Conservation (phyloP, 2,113 vertebrate species). For the Aphyosemion australe region DNA sequence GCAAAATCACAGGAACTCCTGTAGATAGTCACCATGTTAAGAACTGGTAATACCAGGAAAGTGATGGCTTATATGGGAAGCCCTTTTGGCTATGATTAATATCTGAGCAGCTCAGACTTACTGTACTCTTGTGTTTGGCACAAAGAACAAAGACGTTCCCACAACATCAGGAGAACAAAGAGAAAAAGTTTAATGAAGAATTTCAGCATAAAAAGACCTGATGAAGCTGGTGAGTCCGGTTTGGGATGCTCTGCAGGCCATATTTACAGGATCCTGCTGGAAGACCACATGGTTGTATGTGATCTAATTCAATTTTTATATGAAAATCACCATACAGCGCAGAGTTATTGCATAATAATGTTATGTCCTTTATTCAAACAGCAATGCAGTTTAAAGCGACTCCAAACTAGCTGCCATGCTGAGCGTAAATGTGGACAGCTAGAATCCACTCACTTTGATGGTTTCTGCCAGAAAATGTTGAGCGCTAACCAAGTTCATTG, state of each 20-base stretch:
- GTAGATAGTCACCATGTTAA: not conserved
- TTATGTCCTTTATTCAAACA: not conserved
- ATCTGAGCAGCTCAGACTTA: conserved; percentile 27
- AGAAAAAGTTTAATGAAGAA: not conserved
- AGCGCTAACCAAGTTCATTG: not conserved
- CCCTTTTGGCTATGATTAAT: conserved; percentile 29
- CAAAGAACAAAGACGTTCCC: conserved; percentile 8
- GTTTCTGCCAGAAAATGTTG: not conserved
- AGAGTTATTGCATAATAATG: no score
- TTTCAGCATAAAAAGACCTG: not conserved
- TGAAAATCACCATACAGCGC: conserved; percentile 8
- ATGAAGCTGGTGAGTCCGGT: not conserved
- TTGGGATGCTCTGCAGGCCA: not conserved
- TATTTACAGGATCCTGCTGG: not conserved
- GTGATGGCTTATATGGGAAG: conserved; percentile 29
- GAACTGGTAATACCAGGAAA: conserved; percentile 16
- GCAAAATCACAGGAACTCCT: no score
- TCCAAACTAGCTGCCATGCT: not conserved
- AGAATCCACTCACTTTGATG: not conserved
- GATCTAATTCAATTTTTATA: not conserved
- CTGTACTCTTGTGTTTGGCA: not conserved
- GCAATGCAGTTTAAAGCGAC: not conserved
- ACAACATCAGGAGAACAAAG: not conserved
- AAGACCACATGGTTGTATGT: not conserved
- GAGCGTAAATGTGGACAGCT: not conserved